These are phyloP conservation scores for Cydia fagiglandana DNA, from an alignment of 1,140 invertebrate species.

Conservation along the genomic window DNA sequence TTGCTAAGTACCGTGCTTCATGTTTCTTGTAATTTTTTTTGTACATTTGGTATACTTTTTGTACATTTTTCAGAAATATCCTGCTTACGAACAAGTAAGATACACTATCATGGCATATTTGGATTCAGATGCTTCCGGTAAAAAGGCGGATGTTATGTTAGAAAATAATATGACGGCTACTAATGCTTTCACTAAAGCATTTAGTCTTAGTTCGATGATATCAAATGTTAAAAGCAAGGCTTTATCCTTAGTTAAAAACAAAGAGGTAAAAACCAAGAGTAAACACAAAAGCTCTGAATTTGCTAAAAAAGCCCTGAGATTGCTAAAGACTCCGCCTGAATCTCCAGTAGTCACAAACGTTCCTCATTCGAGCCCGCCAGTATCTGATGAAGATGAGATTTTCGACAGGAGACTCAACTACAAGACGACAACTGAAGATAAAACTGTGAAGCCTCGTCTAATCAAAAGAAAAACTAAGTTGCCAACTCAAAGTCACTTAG, in stretches of 20 bases:
- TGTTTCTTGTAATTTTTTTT: no score
- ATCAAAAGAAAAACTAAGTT: not conserved
- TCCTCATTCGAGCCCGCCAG: constrained; percentile 39
- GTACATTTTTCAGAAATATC: constrained; percentile 72
- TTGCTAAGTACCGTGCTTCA: no score
- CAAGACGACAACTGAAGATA: not conserved
- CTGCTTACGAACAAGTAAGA: constrained; percentile 73
- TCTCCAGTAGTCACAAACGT: constrained; percentile 38
- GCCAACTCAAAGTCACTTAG: constrained; percentile 34
- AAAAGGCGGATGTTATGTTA: constrained; percentile 42
- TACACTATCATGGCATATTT: constrained; percentile 77
- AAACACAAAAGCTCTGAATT: constrained; percentile 50
- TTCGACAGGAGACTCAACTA: not conserved
- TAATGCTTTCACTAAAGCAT: constrained; percentile 52
- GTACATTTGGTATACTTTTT: not conserved
- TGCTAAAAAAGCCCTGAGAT: constrained; percentile 52
- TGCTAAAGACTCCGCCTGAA: constrained; percentile 64
- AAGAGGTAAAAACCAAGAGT: constrained; percentile 55
- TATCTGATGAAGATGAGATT: not conserved
- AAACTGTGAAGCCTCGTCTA: constrained; percentile 22
- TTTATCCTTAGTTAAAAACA: constrained; percentile 74
- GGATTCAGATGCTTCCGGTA: constrained; percentile 59
- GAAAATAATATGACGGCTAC: constrained; percentile 48
- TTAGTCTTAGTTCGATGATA: constrained; percentile 68
- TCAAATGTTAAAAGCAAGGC: constrained; percentile 80